phyloP scores from a whole-genome alignment of 1,140 invertebrate genomes.

The Melanaphis sacchari region DNA sequence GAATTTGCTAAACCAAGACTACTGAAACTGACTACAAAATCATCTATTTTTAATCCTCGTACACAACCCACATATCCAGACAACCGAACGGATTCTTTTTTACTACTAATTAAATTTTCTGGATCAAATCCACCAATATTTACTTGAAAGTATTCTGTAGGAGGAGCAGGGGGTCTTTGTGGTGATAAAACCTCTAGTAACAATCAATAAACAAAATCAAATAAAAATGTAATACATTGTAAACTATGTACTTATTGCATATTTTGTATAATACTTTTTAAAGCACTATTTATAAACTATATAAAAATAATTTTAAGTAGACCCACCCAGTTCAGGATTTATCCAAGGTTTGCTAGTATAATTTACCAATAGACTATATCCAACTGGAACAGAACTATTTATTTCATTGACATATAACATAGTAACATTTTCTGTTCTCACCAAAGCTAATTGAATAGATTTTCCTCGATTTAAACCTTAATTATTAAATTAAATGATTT shows the following conservation, averaged over 20 bases:
- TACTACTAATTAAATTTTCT: conserved; percentile 73
- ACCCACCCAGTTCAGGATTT: conserved; percentile 77
- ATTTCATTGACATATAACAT: conserved; percentile 84
- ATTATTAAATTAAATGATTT: conserved; percentile 59
- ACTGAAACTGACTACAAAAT: conserved; percentile 76
- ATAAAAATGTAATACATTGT: background rate
- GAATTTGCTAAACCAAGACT: conserved; percentile 51
- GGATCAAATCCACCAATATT: conserved; percentile 87
- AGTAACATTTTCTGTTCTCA: conserved; percentile 74
- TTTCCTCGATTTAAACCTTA: conserved; percentile 77
- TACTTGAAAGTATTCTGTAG: conserved; percentile 86
- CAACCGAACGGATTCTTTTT: conserved; percentile 69
- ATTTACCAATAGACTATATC: conserved; percentile 74
- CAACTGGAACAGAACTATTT: conserved; percentile 74
- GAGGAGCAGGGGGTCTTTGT: conserved; percentile 80
- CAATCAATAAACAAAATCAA: background rate
- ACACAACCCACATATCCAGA: conserved; percentile 86
- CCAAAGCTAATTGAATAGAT: conserved; percentile 85
- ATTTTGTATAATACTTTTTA: background rate
- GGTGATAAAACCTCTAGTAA: conserved; percentile 80
- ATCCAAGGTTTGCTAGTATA: conserved; percentile 84
- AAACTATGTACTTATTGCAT: background rate
- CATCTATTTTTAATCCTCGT: conserved; percentile 85
- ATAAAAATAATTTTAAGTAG: background rate
- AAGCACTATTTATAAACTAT: background rate